Conservation (phyloP, 2,888 invertebrate genomes). For the Ochropacha duplaris region DNA sequence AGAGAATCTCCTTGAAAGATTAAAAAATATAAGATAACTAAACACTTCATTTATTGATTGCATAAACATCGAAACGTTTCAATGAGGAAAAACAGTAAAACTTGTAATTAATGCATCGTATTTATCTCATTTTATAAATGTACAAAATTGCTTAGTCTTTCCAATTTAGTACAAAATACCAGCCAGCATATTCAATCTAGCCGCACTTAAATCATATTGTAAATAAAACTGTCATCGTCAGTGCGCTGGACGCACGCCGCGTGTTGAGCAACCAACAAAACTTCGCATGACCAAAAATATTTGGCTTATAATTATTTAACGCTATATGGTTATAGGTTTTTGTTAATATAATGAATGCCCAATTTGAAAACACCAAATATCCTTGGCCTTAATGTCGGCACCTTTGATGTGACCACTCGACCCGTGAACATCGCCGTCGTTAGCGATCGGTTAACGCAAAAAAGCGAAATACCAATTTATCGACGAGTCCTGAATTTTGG, state of each 20-base stretch:
- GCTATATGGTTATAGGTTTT: constrained; percentile 63
- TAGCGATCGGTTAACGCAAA: constrained; percentile 67
- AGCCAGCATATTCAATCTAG: constrained; percentile 19
- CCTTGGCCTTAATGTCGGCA: constrained; percentile 72
- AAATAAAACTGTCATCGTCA: neutral
- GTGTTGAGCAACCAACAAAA: constrained; percentile 46
- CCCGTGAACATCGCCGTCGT: constrained; percentile 53
- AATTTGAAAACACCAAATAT: constrained; percentile 61
- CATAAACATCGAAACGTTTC: neutral
- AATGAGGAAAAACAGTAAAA: neutral
- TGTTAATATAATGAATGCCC: constrained; percentile 70
- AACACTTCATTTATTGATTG: neutral
- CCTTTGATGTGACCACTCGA: constrained; percentile 61
- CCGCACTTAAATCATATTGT: constrained; percentile 18
- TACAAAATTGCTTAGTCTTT: neutral
- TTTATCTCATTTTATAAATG: neutral
- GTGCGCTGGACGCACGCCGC: neutral
- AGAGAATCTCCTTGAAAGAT: constrained; percentile 29
- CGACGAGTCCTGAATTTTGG: constrained; percentile 30
- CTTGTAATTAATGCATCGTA: neutral
- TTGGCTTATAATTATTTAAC: constrained; percentile 62
- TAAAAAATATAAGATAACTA: constrained; percentile 19
- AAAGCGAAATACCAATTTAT: constrained; percentile 51
- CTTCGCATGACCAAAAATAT: constrained; percentile 45
- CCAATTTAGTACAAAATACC: constrained; percentile 12